Evolutionary conservation across 2,113 vertebrate species (phyloP).

Genomic region (Nematolebias whitei): DNA sequence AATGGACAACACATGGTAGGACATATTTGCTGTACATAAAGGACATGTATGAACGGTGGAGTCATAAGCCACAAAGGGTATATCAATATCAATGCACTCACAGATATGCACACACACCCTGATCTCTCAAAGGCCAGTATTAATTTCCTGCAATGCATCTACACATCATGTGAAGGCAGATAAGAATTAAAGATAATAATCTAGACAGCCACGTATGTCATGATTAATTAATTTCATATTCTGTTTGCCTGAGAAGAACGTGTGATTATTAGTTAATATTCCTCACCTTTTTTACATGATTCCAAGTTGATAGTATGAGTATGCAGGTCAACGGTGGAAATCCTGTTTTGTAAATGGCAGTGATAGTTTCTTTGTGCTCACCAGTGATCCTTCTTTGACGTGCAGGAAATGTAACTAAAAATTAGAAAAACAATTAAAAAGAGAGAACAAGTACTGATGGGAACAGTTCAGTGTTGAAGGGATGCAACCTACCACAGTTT

Average conservation of each 20-base stretch:
- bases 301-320: slow-evolving; percentile 47
- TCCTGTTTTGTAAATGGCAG: slow-evolving; percentile 23
- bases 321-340: slow-evolving; percentile 1
- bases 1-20: not conserved
- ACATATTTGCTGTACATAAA: not conserved
- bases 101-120: not conserved
- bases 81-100: not conserved
- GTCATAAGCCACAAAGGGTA: slow-evolving; percentile 5
- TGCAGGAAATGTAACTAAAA: slow-evolving; percentile 50
- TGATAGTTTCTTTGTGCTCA: slow-evolving; percentile 38
- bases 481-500: slow-evolving; percentile 43
- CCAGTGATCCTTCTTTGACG: slow-evolving; percentile 36
- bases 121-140: slow-evolving; percentile 20
- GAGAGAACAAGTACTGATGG: not conserved
- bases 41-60: slow-evolving; percentile 15
- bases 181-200: slow-evolving; percentile 50
- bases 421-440: slow-evolving; percentile 32
- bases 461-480: slow-evolving; percentile 24
- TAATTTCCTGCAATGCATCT: slow-evolving; percentile 53
- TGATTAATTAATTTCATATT: slow-evolving; percentile 77
- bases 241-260: slow-evolving; percentile 69
- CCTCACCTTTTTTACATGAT: slow-evolving; percentile 57
- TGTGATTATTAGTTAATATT: slow-evolving; percentile 76
- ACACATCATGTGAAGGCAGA: slow-evolving; percentile 31
- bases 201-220: slow-evolving; percentile 55